Percentiles rank a stretch among this genome's conserved stretches.
phyloP scores from a whole-genome alignment of 2,888 invertebrate species.

The Megalurothrips usitatus region DNA sequence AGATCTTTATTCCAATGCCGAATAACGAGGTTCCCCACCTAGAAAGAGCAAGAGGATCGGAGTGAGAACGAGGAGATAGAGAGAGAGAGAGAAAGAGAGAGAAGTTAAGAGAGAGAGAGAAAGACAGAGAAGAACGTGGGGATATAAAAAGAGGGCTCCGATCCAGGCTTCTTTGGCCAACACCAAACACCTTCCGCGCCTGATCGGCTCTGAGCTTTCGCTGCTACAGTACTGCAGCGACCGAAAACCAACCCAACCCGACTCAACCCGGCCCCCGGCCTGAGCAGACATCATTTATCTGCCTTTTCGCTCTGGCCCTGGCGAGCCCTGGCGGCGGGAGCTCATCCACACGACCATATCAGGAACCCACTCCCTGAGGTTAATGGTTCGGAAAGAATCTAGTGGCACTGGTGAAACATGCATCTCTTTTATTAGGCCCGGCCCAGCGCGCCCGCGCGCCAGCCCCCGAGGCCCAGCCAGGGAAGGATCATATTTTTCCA shows the following conservation, averaged over 20 bases:
- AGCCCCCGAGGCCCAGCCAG: not conserved
- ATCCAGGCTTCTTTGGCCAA: not conserved
- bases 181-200: not conserved
- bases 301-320: not conserved
- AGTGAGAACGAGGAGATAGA: not conserved
- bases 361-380: not conserved
- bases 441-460: not conserved
- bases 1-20: too few relatives aligned
- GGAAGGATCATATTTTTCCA: constrained; percentile 19
- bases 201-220: not conserved
- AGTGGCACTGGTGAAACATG: constrained; percentile 24
- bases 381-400: constrained; percentile 17
- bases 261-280: not conserved
- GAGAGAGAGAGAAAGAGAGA: not conserved
- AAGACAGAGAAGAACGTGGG: not conserved
- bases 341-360: constrained; percentile 19
- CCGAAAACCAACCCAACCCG: not conserved
- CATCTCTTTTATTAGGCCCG: constrained; percentile 20
- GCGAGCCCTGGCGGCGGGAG: not conserved
- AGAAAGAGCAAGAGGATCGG: not conserved
- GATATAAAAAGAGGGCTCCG: not conserved
- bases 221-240: too few relatives aligned
- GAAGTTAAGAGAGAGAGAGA: not conserved
- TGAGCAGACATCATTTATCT: not conserved
- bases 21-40: too few relatives aligned